Conservation (phyloP, 1,140 invertebrate genomes). For the Trypoxylus dichotomus region DNA sequence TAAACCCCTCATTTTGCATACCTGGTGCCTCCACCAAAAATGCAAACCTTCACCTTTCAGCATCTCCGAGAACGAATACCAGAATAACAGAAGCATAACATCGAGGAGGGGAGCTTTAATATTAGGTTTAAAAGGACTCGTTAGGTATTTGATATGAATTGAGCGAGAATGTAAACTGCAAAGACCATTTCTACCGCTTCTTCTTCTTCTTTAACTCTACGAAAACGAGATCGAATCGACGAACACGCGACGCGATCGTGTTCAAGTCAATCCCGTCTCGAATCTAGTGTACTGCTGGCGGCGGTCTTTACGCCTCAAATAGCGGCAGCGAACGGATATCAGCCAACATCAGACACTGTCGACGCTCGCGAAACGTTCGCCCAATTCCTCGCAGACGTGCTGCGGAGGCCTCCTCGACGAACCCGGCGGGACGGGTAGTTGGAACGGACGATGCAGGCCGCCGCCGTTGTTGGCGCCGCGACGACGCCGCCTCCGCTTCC, state of each 20-base stretch:
- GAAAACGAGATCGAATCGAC: neutral
- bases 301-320: slow-evolving; percentile 32
- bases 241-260: neutral
- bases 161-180: slow-evolving; percentile 18
- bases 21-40: neutral
- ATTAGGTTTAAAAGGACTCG: neutral
- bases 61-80: neutral
- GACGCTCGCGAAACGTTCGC: slow-evolving; percentile 58
- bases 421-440: slow-evolving; percentile 52
- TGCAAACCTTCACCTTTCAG: neutral
- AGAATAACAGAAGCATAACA: neutral
- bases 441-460: slow-evolving; percentile 50
- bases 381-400: slow-evolving; percentile 58
- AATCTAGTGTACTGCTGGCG: slow-evolving; percentile 47
- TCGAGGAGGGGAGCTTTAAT: neutral
- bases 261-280: slow-evolving; percentile 34
- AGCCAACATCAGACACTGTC: slow-evolving; percentile 59
- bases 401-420: slow-evolving; percentile 54
- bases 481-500: slow-evolving; percentile 45
- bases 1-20: neutral
- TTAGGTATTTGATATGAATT: slow-evolving; percentile 1
- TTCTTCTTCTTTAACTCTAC: neutral
- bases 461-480: slow-evolving; percentile 46
- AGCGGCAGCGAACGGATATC: slow-evolving; percentile 39
- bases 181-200: neutral